Percentiles rank a stretch among this genome's conserved stretches.
Evolutionary conservation across 2,888 invertebrate species (phyloP).

Genomic region (Ochropacha duplaris): DNA sequence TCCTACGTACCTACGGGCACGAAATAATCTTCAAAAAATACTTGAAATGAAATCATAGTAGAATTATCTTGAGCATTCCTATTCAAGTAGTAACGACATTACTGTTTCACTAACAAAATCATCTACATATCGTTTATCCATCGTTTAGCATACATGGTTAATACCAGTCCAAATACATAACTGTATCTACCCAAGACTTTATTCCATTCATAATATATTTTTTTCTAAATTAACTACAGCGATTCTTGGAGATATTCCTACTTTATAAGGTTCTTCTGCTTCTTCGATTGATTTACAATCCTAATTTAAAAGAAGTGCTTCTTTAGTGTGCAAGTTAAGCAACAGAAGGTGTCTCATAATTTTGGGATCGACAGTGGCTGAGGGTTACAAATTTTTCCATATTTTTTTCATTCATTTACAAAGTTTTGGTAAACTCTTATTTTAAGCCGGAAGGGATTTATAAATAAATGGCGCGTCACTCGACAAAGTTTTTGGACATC

Average conservation of each 20-base stretch:
- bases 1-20: too few relatives aligned
- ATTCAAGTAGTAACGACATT: too few relatives aligned
- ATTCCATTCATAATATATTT: neutral
- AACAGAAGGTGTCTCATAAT: constrained; percentile 13
- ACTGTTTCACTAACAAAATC: too few relatives aligned
- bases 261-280: constrained; percentile 2
- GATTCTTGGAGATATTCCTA: too few relatives aligned
- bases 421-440: neutral
- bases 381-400: neutral
- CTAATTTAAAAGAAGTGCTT: constrained; percentile 16
- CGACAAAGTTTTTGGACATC: neutral
- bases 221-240: neutral
- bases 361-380: constrained; percentile 7
- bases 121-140: too few relatives aligned
- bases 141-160: too few relatives aligned
- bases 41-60: too few relatives aligned
- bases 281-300: constrained; percentile 19
- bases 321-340: constrained; percentile 19
- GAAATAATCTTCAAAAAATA: too few relatives aligned
- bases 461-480: neutral
- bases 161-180: too few relatives aligned
- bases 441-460: neutral
- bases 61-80: too few relatives aligned
- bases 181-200: neutral
- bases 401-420: neutral